These are phyloP conservation scores for Sebastes vulpes DNA, from an alignment of 2,797 vertebrate genomes.

Conservation along the genomic window DNA sequence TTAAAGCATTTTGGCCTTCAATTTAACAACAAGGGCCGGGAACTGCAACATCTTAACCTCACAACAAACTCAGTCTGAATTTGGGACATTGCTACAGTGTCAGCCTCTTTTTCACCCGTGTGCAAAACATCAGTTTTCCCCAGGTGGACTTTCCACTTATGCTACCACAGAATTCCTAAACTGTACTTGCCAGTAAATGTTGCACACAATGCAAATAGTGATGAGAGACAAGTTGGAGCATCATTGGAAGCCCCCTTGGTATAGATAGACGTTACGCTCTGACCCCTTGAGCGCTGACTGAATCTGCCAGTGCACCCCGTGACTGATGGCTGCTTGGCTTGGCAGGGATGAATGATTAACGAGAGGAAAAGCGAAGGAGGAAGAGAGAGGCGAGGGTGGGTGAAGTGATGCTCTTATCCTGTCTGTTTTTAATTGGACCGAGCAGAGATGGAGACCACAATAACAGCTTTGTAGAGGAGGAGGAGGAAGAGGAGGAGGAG, in stretches of 20 bases:
- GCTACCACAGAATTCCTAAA: background rate
- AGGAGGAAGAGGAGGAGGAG: background rate
- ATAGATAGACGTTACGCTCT: slow-evolving; percentile 25
- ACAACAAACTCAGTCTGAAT: background rate
- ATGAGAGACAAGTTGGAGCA: background rate
- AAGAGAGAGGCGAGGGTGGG: slow-evolving; percentile 43
- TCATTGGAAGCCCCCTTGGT: background rate
- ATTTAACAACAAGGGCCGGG: background rate
- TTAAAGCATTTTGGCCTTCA: background rate
- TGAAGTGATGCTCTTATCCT: slow-evolving; percentile 77
- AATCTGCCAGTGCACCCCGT: slow-evolving; percentile 15
- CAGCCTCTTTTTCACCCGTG: background rate
- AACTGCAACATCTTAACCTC: background rate
- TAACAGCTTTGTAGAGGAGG: slow-evolving; percentile 73
- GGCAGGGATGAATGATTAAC: slow-evolving; percentile 74
- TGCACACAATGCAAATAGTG: background rate
- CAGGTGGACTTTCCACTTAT: slow-evolving; percentile 19
- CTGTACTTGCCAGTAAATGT: background rate
- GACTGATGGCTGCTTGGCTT: slow-evolving; percentile 61
- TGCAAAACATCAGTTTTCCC: background rate
- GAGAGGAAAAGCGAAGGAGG: slow-evolving; percentile 55
- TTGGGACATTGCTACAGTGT: background rate
- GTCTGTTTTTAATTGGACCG: slow-evolving; percentile 76
- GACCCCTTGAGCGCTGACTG: slow-evolving; percentile 29
- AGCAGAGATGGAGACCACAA: slow-evolving; percentile 71